Base-by-base conservation (phyloP, 2,888 invertebrate genomes). In the Conistra vaccinii region DNA sequence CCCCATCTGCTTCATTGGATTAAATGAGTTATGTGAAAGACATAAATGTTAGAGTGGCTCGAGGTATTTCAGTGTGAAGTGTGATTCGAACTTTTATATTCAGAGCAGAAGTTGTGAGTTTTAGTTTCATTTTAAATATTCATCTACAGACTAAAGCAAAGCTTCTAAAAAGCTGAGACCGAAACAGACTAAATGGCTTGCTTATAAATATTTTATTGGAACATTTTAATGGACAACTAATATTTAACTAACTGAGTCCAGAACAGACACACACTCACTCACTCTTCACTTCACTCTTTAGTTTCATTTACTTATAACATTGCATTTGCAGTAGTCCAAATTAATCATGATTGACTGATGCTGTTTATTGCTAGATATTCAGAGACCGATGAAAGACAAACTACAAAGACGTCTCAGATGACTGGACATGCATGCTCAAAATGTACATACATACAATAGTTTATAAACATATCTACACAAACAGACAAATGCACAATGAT, bases 401-500 rank as follows among this genome's bases (percentile, higher is more conserved):
- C 63, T 65, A 73, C 65, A 84, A 84, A 84, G 58, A 23, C 80
- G 80, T 80, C 51, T 39, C 84, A 61, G 55, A 58, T 80, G 84
- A 73, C 68, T 80, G 60, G 60, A 66, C 65, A 61, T 14, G 48
- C 23, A 76, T 61, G 55, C 57, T 73, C 32, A 55, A 32, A 17
- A 17, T 57, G 10, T n/a, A 32, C 6, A 23, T 29, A 29, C 20
- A 20, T 29, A 69, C 45, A 63, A 53, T 66, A 26, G 57, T 67
- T 45, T 63, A 48, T 63, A 72, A 83, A 83, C 57, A 83, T 66
- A n/a, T n/a, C n/a, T n/a, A 63, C 20, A 67, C 57, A 73, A 67
- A 63, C 73, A 42, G 60, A 80, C 74, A 80, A 66, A 65, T 57
- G 66, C 53, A 79, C 39, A 5, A 69, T 61, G 60, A 80, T 39